Evolutionary conservation across 2,113 vertebrate genomes (phyloP).

Genomic region (Chionomys nivalis): DNA sequence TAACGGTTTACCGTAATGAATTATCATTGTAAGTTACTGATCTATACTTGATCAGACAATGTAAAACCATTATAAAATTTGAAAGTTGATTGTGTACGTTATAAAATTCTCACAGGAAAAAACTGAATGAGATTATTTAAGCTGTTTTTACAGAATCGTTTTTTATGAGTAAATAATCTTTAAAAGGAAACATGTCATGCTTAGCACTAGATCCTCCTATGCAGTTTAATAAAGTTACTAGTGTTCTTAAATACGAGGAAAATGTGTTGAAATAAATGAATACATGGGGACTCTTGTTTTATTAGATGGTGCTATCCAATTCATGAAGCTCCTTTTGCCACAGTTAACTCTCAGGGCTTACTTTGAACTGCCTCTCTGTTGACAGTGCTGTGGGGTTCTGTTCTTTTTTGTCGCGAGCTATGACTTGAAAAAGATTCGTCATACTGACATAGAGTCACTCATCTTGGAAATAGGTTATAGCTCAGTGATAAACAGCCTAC

Average conservation of each 20-base stretch:
- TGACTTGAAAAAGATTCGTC: not conserved
- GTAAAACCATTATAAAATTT: not conserved
- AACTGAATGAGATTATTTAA: not conserved
- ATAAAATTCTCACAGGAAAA: not conserved
- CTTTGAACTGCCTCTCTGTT: not conserved
- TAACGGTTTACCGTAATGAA: not conserved
- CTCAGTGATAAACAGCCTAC: not conserved
- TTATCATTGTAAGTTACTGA: constrained; percentile 36
- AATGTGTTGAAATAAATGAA: not conserved
- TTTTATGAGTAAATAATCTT: not conserved
- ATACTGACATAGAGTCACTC: not conserved
- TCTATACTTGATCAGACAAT: not conserved
- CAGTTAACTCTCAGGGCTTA: not conserved
- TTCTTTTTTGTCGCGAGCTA: not conserved
- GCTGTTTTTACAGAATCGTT: not conserved
- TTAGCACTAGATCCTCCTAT: not conserved
- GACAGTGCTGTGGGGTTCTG: not conserved
- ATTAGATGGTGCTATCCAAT: not conserved
- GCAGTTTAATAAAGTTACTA: not conserved
- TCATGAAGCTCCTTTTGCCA: not conserved
- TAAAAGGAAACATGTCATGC: not conserved
- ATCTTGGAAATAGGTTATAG: not conserved
- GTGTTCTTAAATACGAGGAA: not conserved
- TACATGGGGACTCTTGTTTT: not conserved
- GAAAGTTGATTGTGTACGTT: not conserved